Evolutionary conservation across 2,797 vertebrate genomes (phyloP).

Genomic region (Chiloscyllium punctatum): DNA sequence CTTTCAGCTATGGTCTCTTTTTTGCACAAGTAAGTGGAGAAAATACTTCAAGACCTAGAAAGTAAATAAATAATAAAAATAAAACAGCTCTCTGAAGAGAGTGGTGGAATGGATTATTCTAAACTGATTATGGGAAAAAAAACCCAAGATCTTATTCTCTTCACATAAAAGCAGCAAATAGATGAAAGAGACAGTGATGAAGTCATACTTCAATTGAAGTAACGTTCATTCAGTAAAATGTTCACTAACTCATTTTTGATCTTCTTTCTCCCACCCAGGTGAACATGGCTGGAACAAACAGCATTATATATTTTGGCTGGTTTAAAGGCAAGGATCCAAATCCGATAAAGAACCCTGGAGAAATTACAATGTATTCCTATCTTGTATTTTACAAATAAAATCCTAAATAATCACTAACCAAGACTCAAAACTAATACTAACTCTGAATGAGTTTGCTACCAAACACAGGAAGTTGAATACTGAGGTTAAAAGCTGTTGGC

Average conservation of each 20-base stretch:
- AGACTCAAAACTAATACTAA: neutral
- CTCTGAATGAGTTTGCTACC: neutral
- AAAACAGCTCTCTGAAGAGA: neutral
- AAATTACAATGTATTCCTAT: slow-evolving; percentile 67
- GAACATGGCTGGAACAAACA: slow-evolving; percentile 53
- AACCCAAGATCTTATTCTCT: neutral
- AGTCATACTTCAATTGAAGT: neutral
- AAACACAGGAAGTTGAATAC: neutral
- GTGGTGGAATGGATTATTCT: neutral
- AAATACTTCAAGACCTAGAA: neutral
- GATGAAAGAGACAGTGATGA: neutral
- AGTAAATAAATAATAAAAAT: neutral
- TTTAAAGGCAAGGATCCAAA: slow-evolving; percentile 59
- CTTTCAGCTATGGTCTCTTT: neutral
- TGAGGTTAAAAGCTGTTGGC: neutral
- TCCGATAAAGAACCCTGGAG: slow-evolving; percentile 56
- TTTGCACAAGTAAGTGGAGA: neutral
- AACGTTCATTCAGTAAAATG: neutral
- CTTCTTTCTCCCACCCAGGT: slow-evolving; percentile 48
- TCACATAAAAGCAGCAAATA: neutral
- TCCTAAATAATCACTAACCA: neutral
- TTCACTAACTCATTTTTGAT: slow-evolving; percentile 13
- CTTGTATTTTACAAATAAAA: slow-evolving; percentile 66
- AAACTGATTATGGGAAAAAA: neutral
- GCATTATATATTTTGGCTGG: slow-evolving; percentile 60